Base-by-base conservation (phyloP, 2,113 vertebrate genomes). In the Mionectes macconnelli region DNA sequence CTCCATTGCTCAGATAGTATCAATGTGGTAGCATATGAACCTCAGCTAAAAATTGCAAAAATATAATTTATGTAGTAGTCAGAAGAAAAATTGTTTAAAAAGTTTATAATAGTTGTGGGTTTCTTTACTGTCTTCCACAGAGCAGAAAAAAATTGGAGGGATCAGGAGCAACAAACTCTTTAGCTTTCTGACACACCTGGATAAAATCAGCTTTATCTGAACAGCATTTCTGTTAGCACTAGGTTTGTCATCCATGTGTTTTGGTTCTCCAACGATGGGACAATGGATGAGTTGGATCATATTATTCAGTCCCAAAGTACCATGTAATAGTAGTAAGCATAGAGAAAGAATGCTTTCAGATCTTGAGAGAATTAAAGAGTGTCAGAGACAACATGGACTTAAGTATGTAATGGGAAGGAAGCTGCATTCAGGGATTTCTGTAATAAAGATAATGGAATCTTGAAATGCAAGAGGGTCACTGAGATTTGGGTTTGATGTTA, bases 311-410 rank as follows among this genome's bases (percentile, higher is more conserved):
- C 73, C 89, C 45, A 52, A 86, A 87, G 37, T 80, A 31, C 60
- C 75, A 40, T 70, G 66, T 91, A 88, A 89, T 93, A 96, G 83
- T 92, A 88, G 56, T 67, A 86, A 90, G 39, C 67, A 42, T 18
- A 67, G 42, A 87, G 75, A 80, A 95, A 91, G 62, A 39, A 59
- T 47, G 11, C 63, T 92, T 95, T 89, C 64, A 42, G 73, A 44
- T 89, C 59, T 72, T 89, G 52, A 74, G 84, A 84, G 66, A 94
- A 72, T 75, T 93, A 70, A 75, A 91, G 28, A 70, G 19, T 67
- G 69, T 89, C 56, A 81, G 64, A 70, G 50, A 78, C 79, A 93
- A 77, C 52, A 35, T 2, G 4, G 53, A 64, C 64, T 84, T 75
- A 82, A 74, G 84, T 72, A 80, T 28, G 12, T 59, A 80, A 72